These are phyloP conservation scores for Reticulitermes speratus DNA, from an alignment of 1,140 invertebrate genomes.

Conservation along the genomic window DNA sequence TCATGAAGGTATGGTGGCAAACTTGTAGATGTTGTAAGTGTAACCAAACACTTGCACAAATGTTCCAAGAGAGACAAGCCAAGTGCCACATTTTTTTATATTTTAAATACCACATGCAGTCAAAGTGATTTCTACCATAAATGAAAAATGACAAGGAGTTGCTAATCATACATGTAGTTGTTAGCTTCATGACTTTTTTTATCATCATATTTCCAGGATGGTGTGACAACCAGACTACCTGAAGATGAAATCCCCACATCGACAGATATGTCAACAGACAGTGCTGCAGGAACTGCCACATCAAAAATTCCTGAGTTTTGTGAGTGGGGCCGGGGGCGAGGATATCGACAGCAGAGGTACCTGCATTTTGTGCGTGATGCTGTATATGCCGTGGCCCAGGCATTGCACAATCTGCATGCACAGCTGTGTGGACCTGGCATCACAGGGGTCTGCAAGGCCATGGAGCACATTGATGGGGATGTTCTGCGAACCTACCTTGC, in stretches of 20 bases:
- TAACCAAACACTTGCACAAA: too few species aligned
- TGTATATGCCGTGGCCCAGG: constrained; percentile 56
- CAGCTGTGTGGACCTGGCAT: constrained; percentile 43
- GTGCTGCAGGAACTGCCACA: constrained; percentile 21
- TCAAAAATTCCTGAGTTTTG: neutral
- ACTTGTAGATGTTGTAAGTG: too few species aligned
- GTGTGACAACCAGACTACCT: neutral
- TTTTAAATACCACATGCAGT: too few species aligned
- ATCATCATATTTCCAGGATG: neutral
- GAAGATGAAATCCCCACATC: constrained; percentile 17
- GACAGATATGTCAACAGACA: constrained; percentile 25
- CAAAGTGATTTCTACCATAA: too few species aligned
- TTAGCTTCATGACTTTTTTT: neutral
- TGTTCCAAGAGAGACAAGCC: too few species aligned
- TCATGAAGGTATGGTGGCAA: too few species aligned
- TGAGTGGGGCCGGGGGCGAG: constrained; percentile 32
- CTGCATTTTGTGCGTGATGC: constrained; percentile 59
- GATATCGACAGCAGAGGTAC: constrained; percentile 51
- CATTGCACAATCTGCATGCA: constrained; percentile 51
- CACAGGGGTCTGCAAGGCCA: constrained; percentile 49
- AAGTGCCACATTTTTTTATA: too few species aligned
- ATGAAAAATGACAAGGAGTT: too few species aligned
- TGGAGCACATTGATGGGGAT: constrained; percentile 49
- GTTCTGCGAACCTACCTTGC: constrained; percentile 48
- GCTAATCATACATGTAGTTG: too few species aligned